Evolutionary conservation across 1,140 invertebrate species (phyloP).

Genomic region (Pseudomyrmex sp.): DNA sequence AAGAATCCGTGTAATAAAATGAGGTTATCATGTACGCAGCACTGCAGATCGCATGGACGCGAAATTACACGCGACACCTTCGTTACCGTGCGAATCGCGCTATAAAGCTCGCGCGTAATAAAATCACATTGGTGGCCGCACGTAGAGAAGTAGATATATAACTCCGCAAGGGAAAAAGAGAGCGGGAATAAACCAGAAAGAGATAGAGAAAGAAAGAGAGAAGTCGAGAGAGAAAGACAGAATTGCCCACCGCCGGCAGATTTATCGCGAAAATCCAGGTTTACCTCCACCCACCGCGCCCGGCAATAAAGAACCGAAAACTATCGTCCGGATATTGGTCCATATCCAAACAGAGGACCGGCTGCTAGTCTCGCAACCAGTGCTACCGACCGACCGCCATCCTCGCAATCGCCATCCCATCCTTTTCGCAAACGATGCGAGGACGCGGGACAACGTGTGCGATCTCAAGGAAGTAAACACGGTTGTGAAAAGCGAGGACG

Average conservation of each 20-base stretch:
- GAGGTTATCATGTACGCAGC: neutral
- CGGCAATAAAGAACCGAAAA: slow-evolving; percentile 60
- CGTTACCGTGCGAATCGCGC: slow-evolving; percentile 40
- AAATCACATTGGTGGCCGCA: slow-evolving; percentile 49
- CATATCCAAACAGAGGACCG: slow-evolving; percentile 59
- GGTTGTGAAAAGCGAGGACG: neutral
- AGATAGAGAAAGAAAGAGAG: neutral
- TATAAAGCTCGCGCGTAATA: slow-evolving; percentile 51
- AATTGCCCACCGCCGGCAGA: slow-evolving; percentile 23
- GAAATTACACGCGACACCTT: slow-evolving; percentile 51
- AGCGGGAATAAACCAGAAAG: neutral
- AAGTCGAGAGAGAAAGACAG: neutral
- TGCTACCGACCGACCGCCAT: neutral
- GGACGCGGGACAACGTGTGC: slow-evolving; percentile 30
- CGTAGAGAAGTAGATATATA: slow-evolving; percentile 38
- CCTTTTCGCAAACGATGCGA: slow-evolving; percentile 25
- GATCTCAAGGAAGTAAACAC: slow-evolving; percentile 52
- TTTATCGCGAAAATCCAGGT: slow-evolving; percentile 56
- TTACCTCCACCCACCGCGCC: slow-evolving; percentile 35
- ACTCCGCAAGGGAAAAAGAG: neutral
- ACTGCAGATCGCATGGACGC: neutral
- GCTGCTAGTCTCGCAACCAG: slow-evolving; percentile 32
- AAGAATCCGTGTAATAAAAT: slow-evolving; percentile 12
- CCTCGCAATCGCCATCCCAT: slow-evolving; percentile 20
- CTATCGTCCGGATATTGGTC: slow-evolving; percentile 60